Percentiles rank a stretch among this genome's conserved stretches.
Conservation (phyloP, 2,888 invertebrate genomes). For the Pelosia muscerda region DNA sequence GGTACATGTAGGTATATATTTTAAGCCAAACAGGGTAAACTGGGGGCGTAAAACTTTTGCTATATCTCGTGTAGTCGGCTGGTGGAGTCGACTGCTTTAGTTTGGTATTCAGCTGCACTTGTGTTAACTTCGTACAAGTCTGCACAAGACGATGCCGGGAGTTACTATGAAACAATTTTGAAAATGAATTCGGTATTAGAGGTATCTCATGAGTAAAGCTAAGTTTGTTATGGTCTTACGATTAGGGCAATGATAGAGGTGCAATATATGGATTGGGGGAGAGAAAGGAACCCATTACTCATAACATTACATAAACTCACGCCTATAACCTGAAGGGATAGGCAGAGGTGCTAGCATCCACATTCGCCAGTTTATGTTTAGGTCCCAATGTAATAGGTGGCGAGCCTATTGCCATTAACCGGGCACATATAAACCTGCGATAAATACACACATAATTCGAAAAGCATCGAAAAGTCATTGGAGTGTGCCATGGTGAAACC, state of each 20-base stretch:
- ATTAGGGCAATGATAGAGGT: neutral
- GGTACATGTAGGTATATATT: slow-evolving; percentile 15
- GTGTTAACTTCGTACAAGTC: slow-evolving; percentile 15
- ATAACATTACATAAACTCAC: too few relatives aligned
- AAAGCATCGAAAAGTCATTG: too few relatives aligned
- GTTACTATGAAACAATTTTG: slow-evolving; percentile 18
- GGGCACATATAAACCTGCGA: too few relatives aligned
- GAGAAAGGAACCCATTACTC: too few relatives aligned
- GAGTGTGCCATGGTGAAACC: too few relatives aligned
- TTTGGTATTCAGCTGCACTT: slow-evolving; percentile 22
- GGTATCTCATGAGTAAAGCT: neutral
- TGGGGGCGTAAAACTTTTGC: slow-evolving; percentile 18
- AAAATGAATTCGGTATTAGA: neutral
- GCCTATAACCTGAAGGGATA: too few relatives aligned
- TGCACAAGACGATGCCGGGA: slow-evolving; percentile 9
- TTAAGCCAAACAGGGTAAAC: slow-evolving; percentile 19
- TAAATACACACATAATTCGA: too few relatives aligned
- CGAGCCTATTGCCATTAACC: too few relatives aligned
- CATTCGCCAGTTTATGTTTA: too few relatives aligned
- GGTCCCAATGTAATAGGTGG: too few relatives aligned
- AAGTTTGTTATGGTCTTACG: neutral
- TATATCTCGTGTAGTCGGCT: slow-evolving; percentile 17
- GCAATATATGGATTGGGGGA: neutral
- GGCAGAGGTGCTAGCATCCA: too few relatives aligned
- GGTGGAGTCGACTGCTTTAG: slow-evolving; percentile 13